Percentiles rank a stretch among this genome's conserved stretches.
These are phyloP conservation scores for Epinephelus awoara DNA, from an alignment of 2,797 vertebrate species.

Conservation along the genomic window DNA sequence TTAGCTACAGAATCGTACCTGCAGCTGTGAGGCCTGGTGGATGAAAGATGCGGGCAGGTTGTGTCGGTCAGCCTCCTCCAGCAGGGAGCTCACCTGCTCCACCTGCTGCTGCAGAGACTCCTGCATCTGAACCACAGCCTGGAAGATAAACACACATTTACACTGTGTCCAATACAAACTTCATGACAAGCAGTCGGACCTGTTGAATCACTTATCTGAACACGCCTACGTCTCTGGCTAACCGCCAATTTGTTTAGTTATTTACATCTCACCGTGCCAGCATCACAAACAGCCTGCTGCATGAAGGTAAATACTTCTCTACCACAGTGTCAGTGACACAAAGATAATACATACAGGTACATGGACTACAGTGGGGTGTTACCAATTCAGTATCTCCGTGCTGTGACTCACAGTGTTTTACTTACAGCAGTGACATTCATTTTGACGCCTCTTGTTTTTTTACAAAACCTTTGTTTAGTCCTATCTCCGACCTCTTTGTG, in stretches of 20 bases:
- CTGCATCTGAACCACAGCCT: conserved; percentile 63
- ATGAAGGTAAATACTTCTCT: background rate
- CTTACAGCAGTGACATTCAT: no score
- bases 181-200: background rate
- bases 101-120: conserved; percentile 83
- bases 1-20: conserved; percentile 78
- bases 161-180: background rate
- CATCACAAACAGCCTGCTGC: background rate
- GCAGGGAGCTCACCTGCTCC: conserved; percentile 81
- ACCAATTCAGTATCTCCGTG: no score
- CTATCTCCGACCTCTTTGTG: no score
- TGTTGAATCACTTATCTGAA: no score
- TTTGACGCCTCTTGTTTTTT: no score
- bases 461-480: no score
- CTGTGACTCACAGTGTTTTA: no score
- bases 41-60: conserved; percentile 76
- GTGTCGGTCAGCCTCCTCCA: conserved; percentile 79
- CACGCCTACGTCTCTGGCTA: no score
- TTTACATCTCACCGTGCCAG: no score
- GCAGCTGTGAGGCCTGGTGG: conserved; percentile 86
- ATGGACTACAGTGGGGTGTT: background rate
- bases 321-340: background rate
- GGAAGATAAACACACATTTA: background rate
- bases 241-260: no score
- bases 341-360: background rate